Conservation (phyloP, 2,888 invertebrate genomes). For the Eurois occulta region DNA sequence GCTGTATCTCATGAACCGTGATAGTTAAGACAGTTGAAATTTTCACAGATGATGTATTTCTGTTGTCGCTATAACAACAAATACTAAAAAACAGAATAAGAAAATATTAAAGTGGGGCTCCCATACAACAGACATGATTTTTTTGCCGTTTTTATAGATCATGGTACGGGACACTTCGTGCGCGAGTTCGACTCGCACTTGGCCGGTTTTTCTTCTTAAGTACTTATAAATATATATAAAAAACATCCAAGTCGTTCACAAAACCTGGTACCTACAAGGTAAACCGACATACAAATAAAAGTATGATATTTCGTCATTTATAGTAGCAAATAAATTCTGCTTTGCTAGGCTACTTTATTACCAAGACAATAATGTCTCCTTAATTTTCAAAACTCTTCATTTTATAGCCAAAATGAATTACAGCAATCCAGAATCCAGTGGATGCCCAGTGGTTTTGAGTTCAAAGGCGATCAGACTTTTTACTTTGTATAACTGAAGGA, state of each 20-base stretch:
- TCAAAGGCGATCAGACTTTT: no score
- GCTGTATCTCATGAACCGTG: no score
- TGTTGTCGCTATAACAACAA: no score
- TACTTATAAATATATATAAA: neutral
- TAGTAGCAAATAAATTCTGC: neutral
- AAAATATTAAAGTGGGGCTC: no score
- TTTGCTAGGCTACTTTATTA: neutral
- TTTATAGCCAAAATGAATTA: neutral
- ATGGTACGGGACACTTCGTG: no score
- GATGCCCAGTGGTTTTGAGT: neutral
- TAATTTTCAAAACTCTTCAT: neutral
- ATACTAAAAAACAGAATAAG: no score
- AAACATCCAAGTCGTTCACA: constrained; percentile 10
- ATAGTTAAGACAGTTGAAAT: no score
- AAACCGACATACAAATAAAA: neutral
- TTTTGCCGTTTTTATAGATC: no score
- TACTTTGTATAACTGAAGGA: no score
- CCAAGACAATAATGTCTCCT: neutral
- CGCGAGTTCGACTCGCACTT: no score
- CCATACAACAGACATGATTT: no score
- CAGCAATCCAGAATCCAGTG: neutral
- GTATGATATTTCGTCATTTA: neutral
- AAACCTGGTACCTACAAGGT: constrained; percentile 34
- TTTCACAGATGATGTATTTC: no score
- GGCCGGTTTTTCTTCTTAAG: neutral